Percentiles rank a stretch among this genome's conserved stretches.
These are phyloP conservation scores for Doris montereyensis DNA, from an alignment of 2,888 invertebrate genomes.

Conservation along the genomic window DNA sequence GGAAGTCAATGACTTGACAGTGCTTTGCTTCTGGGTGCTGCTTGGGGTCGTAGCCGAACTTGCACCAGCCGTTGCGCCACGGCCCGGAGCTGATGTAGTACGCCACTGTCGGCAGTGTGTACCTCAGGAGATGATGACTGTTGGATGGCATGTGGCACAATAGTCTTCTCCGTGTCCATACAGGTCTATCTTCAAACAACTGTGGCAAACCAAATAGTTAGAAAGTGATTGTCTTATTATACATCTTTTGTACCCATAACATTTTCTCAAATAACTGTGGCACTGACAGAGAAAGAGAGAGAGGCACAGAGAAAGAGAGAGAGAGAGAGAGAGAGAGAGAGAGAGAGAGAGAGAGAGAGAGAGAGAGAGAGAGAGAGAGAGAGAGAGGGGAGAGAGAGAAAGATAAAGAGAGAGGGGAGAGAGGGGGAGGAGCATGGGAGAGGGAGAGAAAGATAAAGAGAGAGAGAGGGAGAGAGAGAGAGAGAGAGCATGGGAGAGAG, in stretches of 20 bases:
- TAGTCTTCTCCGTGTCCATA: constrained; percentile 89
- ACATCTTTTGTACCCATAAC: too few species aligned
- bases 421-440: too few species aligned
- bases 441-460: too few species aligned
- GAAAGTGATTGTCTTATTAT: too few species aligned
- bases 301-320: too few species aligned
- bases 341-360: too few species aligned
- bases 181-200: constrained; percentile 88
- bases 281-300: neutral
- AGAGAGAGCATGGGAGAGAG: too few species aligned
- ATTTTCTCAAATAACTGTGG: neutral
- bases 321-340: neutral
- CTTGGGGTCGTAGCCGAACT: constrained; percentile 92
- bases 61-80: constrained; percentile 93
- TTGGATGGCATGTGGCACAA: constrained; percentile 63
- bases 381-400: too few species aligned
- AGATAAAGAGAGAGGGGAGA: too few species aligned
- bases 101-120: constrained; percentile 85
- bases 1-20: constrained; percentile 91
- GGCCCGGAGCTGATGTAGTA: constrained; percentile 90
- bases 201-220: too few species aligned
- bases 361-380: too few species aligned
- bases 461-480: too few species aligned
- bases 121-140: constrained; percentile 49
- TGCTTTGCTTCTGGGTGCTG: constrained; percentile 83